Base-by-base conservation (phyloP, 2,888 invertebrate genomes). In the Erebia palarica region DNA sequence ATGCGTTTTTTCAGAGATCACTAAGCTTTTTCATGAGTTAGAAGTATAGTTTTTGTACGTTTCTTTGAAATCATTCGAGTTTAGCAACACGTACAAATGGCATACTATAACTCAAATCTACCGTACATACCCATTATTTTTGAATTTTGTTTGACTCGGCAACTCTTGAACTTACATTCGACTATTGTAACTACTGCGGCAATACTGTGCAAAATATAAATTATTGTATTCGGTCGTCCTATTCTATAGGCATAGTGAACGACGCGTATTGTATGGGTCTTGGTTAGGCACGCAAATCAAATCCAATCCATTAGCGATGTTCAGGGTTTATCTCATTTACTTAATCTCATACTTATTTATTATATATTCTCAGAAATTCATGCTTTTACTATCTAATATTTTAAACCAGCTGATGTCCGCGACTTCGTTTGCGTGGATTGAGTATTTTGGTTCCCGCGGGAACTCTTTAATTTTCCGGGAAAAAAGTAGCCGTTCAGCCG, bases 301-400 rank as follows among this genome's bases (percentile, higher is more conserved):
- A 58, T 58, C 27, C 57, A 58, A 58, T 58, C 57, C 21, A 58
- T 58, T 58, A 58, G 18, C 21, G 13, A 21, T 4, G 21, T 57
- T 21, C 21, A 21, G 57, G 9, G 16, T 57, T 1, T 47, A 47
- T 47, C 47, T 13, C 11, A 3, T 11, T 13, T 7, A 36, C 5
- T 36, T 0, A 36, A 5, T n/a, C n/a, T n/a, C n/a, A n/a, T n/a
- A n/a, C n/a, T n/a, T n/a, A n/a, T n/a, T n/a, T n/a, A n/a, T n/a
- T n/a, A 5, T 36, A 7, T 36, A 36, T 36, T 36, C 36, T 36
- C 2, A 7, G 5, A 7, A 27, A 36, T 36, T 36, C 36, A 36
- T 36, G 1, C 36, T 36, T 36, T 5, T 36, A 36, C 36, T 36
- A 36, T 36, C 5, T 36, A 36, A 36, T 36, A 36, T 36, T 36